phyloP scores from a whole-genome alignment of 2,888 invertebrate genomes.

The Pseudolycoriella hygida region DNA sequence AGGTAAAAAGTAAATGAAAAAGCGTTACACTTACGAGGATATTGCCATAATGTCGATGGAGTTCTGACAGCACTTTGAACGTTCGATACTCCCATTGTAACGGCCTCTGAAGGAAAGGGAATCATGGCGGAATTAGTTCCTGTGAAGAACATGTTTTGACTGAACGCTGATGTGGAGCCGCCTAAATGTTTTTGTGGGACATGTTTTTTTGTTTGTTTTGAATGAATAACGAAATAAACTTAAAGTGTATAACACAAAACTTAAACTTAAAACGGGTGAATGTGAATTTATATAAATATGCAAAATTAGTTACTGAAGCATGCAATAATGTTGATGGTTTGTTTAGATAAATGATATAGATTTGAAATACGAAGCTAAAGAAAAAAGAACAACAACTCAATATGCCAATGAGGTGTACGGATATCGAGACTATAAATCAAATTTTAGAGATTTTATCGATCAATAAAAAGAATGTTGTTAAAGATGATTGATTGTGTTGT shows the following conservation, averaged over 20 bases:
- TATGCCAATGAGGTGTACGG: no score
- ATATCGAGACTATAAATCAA: no score
- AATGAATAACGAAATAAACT: not conserved
- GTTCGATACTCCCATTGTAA: slow-evolving; percentile 13
- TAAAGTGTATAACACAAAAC: not conserved
- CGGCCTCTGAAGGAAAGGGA: slow-evolving; percentile 13
- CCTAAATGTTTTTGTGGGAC: slow-evolving; percentile 8
- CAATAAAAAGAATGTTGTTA: no score
- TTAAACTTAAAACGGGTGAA: not conserved
- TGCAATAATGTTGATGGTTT: no score
- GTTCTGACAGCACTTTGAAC: slow-evolving; percentile 30
- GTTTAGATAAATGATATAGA: no score
- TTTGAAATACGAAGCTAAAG: no score
- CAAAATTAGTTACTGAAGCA: no score
- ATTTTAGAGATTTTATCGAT: no score
- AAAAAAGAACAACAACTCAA: no score
- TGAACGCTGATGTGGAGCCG: slow-evolving; percentile 13
- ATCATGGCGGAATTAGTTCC: slow-evolving; percentile 15
- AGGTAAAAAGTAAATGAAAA: no score
- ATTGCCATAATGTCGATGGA: slow-evolving; percentile 63
- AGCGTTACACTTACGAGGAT: slow-evolving; percentile 61
- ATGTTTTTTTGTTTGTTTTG: slow-evolving; percentile 5
- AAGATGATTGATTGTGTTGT: no score
- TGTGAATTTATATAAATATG: no score
- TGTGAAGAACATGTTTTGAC: slow-evolving; percentile 16